These are phyloP conservation scores for Micromys minutus DNA, from an alignment of 2,113 vertebrate genomes.

Conservation along the genomic window DNA sequence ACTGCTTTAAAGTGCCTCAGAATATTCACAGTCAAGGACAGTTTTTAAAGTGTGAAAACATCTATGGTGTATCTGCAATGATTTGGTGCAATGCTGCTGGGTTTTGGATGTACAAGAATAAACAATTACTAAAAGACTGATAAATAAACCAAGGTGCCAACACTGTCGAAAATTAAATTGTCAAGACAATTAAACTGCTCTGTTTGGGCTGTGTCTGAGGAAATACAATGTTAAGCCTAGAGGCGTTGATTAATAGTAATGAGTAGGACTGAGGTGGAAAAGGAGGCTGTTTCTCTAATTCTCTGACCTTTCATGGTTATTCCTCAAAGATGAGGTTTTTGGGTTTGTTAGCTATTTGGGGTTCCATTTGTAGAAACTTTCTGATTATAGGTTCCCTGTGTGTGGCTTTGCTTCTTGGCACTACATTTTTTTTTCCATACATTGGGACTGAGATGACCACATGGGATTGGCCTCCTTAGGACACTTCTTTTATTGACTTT, in stretches of 20 bases:
- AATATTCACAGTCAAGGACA: background rate
- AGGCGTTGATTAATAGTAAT: background rate
- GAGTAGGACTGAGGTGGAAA: background rate
- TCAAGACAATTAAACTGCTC: constrained; percentile 11
- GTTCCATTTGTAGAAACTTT: background rate
- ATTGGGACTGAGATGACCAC: background rate
- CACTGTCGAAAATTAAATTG: constrained; percentile 21
- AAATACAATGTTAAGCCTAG: background rate
- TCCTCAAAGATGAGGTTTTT: background rate
- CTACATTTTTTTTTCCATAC: background rate
- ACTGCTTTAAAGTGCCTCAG: background rate
- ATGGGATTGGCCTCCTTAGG: background rate
- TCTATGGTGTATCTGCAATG: background rate
- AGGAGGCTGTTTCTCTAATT: background rate
- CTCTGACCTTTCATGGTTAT: background rate
- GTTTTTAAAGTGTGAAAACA: background rate
- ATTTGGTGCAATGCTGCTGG: background rate
- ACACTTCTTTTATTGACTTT: background rate
- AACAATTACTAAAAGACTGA: background rate
- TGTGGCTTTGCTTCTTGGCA: background rate
- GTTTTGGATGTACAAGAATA: constrained; percentile 12
- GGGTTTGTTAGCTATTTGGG: background rate
- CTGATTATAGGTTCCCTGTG: background rate
- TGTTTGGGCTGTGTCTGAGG: background rate
- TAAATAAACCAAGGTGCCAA: constrained; percentile 44